Percentiles rank a stretch among this genome's conserved stretches.
These are phyloP conservation scores for Acanthochromis polyacanthus DNA, from an alignment of 2,113 vertebrate species.

Conservation along the genomic window DNA sequence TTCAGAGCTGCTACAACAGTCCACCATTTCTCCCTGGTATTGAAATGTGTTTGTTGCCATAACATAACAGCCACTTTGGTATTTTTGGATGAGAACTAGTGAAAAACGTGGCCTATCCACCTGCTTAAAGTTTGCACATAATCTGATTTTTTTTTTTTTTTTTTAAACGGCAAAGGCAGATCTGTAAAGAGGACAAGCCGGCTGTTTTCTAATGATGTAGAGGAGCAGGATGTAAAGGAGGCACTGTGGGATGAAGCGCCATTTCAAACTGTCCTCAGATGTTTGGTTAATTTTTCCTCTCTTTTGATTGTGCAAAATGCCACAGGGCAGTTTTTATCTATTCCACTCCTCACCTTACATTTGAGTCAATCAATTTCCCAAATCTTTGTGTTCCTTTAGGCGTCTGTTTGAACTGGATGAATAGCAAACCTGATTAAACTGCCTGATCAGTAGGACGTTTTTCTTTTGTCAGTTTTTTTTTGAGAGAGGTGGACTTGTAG, in stretches of 20 bases:
- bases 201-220: slow-evolving; percentile 19
- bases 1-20: not conserved
- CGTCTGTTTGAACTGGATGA: slow-evolving; percentile 19
- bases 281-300: not conserved
- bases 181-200: not conserved
- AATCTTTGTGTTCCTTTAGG: slow-evolving; percentile 17
- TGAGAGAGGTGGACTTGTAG: not conserved
- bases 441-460: not conserved
- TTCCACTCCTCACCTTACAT: slow-evolving; percentile 17
- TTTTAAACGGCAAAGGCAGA: slow-evolving; percentile 1
- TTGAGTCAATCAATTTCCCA: slow-evolving; percentile 34
- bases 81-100: not conserved
- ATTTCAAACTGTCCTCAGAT: slow-evolving; percentile 4
- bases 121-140: slow-evolving; percentile 4
- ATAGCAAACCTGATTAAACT: slow-evolving; percentile 27
- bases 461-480: not conserved
- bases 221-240: slow-evolving; percentile 9
- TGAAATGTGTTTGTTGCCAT: not conserved
- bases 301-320: slow-evolving; percentile 32
- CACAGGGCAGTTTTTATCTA: slow-evolving; percentile 35
- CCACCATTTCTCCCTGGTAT: not conserved
- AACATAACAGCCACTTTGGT: not conserved
- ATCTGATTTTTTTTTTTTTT: not conserved
- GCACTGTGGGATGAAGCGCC: not conserved
- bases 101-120: not conserved